Conservation (phyloP, 2,888 invertebrate species). For the Notocelia uddmanniana region DNA sequence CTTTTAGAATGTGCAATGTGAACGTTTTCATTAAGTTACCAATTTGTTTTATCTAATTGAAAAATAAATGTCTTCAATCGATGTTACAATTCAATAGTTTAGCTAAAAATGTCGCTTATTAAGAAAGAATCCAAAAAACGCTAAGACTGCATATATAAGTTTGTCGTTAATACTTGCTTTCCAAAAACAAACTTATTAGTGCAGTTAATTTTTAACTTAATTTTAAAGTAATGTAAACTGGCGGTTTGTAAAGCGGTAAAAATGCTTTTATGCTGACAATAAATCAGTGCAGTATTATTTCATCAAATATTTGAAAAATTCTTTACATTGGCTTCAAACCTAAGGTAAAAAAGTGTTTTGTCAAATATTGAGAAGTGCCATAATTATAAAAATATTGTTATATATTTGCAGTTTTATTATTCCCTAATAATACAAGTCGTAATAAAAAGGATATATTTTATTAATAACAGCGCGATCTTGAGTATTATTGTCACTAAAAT, state of each 20-base stretch:
- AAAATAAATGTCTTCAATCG: slow-evolving; percentile 15
- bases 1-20: slow-evolving; percentile 21
- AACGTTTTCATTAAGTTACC: slow-evolving; percentile 15
- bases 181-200: slow-evolving; percentile 27
- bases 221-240: slow-evolving; percentile 32
- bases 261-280: slow-evolving; percentile 45
- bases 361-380: slow-evolving; percentile 67
- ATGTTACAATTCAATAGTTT: slow-evolving; percentile 18
- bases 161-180: slow-evolving; percentile 17
- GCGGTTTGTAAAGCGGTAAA: slow-evolving; percentile 39
- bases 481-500: not conserved
- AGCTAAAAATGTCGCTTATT: slow-evolving; percentile 13
- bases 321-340: slow-evolving; percentile 56
- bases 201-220: slow-evolving; percentile 19
- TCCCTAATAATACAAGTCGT: not conserved
- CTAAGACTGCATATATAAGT: slow-evolving; percentile 25
- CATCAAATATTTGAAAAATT: slow-evolving; percentile 28
- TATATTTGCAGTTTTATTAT: slow-evolving; percentile 49
- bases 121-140: slow-evolving; percentile 24
- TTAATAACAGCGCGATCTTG: slow-evolving; percentile 29
- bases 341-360: slow-evolving; percentile 59
- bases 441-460: not conserved
- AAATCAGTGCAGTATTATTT: slow-evolving; percentile 48
- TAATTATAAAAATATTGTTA: slow-evolving; percentile 74
- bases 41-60: slow-evolving; percentile 10